A percentile compares a stretch with the other conserved stretches of the same genome.
These are phyloP conservation scores for Acronicta psi DNA, from an alignment of 2,888 invertebrate species.

Conservation along the genomic window DNA sequence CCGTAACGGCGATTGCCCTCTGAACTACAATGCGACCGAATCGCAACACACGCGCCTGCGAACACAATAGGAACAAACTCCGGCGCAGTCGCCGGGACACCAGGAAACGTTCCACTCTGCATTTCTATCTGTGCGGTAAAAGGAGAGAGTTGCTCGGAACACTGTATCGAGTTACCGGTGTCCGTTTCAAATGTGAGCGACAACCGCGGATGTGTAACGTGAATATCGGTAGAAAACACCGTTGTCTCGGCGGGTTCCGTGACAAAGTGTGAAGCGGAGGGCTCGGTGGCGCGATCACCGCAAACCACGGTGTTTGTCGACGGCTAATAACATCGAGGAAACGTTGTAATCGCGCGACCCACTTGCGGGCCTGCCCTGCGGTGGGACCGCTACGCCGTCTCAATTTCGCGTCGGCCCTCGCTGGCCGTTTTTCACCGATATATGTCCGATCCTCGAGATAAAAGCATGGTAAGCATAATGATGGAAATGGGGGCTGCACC, in stretches of 20 bases:
- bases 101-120: slow-evolving; percentile 87
- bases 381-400: slow-evolving; percentile 74
- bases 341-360: slow-evolving; percentile 75
- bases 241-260: slow-evolving; percentile 60
- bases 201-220: slow-evolving; percentile 82
- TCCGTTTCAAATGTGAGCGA: slow-evolving; percentile 77
- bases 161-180: slow-evolving; percentile 78
- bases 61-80: slow-evolving; percentile 76
- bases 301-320: slow-evolving; percentile 74
- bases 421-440: slow-evolving; percentile 69
- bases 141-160: slow-evolving; percentile 82
- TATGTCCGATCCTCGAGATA: slow-evolving; percentile 66
- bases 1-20: slow-evolving; percentile 79
- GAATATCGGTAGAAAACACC: slow-evolving; percentile 68
- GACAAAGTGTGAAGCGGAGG: slow-evolving; percentile 60
- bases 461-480: slow-evolving; percentile 65
- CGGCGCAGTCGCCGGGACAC: slow-evolving; percentile 65
- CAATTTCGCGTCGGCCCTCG: slow-evolving; percentile 63
- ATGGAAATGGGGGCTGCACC: slow-evolving; percentile 61
- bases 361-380: slow-evolving; percentile 72
- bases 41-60: slow-evolving; percentile 60
- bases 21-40: slow-evolving; percentile 77
- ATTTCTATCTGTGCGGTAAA: slow-evolving; percentile 78
- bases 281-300: slow-evolving; percentile 63
- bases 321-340: slow-evolving; percentile 77